These are phyloP conservation scores for Rhynchotus rufescens DNA, from an alignment of 2,797 vertebrate species.

Conservation along the genomic window DNA sequence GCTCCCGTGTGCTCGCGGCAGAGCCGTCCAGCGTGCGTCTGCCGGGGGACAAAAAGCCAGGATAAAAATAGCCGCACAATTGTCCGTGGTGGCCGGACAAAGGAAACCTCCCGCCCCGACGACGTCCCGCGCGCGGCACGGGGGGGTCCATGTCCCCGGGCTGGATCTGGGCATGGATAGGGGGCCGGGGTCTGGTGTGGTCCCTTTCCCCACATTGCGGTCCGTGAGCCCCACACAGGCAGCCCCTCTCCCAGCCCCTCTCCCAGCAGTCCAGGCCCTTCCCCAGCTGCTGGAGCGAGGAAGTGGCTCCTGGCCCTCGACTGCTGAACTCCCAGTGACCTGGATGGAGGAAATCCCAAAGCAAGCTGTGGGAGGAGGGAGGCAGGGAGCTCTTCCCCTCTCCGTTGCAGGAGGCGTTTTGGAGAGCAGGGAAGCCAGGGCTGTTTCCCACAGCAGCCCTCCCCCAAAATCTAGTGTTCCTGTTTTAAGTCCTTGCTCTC, in stretches of 20 bases:
- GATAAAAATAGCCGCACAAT: constrained; percentile 69
- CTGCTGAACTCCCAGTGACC: neutral
- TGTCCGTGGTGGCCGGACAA: constrained; percentile 15
- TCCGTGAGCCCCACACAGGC: too few species aligned
- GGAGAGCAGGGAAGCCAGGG: neutral
- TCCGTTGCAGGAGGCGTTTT: neutral
- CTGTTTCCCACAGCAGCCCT: neutral
- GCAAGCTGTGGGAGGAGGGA: neutral
- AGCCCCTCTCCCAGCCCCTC: too few species aligned
- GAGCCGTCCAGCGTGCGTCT: constrained; percentile 53
- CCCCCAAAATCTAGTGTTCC: neutral
- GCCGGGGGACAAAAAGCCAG: neutral
- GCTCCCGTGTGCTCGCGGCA: constrained; percentile 4
- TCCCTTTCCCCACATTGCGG: neutral
- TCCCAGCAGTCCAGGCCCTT: too few species aligned
- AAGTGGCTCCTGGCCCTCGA: neutral
- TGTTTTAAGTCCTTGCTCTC: neutral
- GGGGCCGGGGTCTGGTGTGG: neutral
- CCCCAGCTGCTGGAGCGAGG: neutral
- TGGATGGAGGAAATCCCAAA: neutral
- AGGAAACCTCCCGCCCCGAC: neutral
- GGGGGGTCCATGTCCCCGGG: neutral
- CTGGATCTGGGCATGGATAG: neutral
- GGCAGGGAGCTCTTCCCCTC: neutral
- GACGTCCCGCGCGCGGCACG: rapidly evolving